Evolutionary conservation across 2,797 vertebrate species (phyloP), one percentile per base, ranked within the genome.

Genomic region (Discoglossus pictus): DNA sequence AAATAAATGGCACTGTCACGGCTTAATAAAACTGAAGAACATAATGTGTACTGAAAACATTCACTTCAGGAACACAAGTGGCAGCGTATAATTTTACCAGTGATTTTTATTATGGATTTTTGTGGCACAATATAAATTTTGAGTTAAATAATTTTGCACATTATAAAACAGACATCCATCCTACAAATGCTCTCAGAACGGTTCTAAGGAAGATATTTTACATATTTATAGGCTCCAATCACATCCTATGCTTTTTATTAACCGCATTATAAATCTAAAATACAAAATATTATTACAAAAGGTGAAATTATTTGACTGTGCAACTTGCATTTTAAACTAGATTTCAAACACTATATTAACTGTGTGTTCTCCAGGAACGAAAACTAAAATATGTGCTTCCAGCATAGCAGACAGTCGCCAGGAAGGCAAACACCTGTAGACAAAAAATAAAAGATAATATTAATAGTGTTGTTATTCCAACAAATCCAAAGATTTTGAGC

Each of bases 311-410:
- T 23, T 2, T 35, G 2, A 53, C 18, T 8, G 25, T 53, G 52
- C 34, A 54, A 3, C 34, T 12, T 13, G 17, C 52, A 35, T n/a
- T n/a, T n/a, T n/a, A n/a, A n/a, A n/a, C 34, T 12, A 18, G 31
- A 17, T 13, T 27, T 24, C 4, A 20, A 1, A 24, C 78, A 87
- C 76, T 88, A 83, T 43, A 78, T 73, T 13, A 74, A 74, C 88
- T 90, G 74, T 83, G 77, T 75, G 87, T 86, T 81, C 75, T 86
- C 95, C 94, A 94, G 21, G 85, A 87, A 72, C 79, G 78, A 79
- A 93, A 93, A 82, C 90, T 94, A 79, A 95, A 86, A 73, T 87
- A 94, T 0, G 88, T 85, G 79, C 93, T 96, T 77, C 87, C 89
- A 75, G 90, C 86, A 11, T 97, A 96, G 85, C 90, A 95, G 77